phyloP scores from a whole-genome alignment of 2,113 vertebrate species.

The Amblyopsis rosae region DNA sequence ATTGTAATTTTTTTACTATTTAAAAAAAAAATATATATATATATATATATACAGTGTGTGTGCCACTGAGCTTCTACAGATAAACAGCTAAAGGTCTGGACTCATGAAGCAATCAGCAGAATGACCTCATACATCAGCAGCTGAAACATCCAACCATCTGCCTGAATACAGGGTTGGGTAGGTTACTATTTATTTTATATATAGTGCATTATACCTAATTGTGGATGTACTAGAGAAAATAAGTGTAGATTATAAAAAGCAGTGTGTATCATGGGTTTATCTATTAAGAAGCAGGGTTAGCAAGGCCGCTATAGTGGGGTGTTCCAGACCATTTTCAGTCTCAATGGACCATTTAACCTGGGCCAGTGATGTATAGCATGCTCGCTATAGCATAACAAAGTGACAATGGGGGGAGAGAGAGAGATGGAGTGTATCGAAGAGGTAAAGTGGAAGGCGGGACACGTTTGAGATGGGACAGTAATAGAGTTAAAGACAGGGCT shows the following conservation, averaged over 20 bases:
- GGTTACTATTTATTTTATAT: too few species aligned
- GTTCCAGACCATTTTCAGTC: background rate
- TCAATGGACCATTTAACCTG: too few species aligned
- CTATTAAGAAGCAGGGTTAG: slow-evolving; percentile 13
- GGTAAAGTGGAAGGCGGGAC: background rate
- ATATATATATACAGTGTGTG: too few species aligned
- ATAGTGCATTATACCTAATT: too few species aligned
- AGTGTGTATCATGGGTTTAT: background rate
- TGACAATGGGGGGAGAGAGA: slow-evolving; percentile 1
- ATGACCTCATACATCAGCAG: slow-evolving; percentile 6
- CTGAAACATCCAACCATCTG: background rate
- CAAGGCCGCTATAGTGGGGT: background rate
- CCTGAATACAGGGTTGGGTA: background rate
- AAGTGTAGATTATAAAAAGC: background rate
- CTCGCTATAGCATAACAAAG: background rate
- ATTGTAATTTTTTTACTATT: background rate
- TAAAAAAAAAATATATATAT: too few species aligned
- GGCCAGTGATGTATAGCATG: background rate
- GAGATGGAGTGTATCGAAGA: background rate
- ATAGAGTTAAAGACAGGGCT: slow-evolving; percentile 5
- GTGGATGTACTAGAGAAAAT: background rate
- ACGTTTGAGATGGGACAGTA: background rate
- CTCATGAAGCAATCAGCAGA: background rate
- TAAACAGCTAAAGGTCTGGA: background rate
- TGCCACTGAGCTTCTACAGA: background rate